phyloP scores from a whole-genome alignment of 2,888 invertebrate species.

The Lampropteryx suffumata region DNA sequence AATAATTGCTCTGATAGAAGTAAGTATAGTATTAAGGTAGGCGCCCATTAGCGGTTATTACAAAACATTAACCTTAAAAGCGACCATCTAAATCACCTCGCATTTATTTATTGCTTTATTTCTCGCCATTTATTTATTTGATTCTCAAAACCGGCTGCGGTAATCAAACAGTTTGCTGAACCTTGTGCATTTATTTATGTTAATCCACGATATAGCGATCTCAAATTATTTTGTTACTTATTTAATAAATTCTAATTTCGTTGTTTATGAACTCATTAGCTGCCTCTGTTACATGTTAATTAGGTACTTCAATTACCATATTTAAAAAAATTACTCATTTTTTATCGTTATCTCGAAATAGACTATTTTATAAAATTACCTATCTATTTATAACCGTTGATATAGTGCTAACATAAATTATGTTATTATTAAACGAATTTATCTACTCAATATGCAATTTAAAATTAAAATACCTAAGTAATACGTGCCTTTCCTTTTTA shows the following conservation, averaged over 20 bases:
- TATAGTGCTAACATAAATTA: too few relatives aligned
- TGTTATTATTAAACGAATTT: too few relatives aligned
- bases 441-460: too few relatives aligned
- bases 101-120: slow-evolving; percentile 60
- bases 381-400: too few relatives aligned
- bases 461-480: too few relatives aligned
- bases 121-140: slow-evolving; percentile 49
- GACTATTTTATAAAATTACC: too few relatives aligned
- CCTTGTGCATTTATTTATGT: slow-evolving; percentile 3
- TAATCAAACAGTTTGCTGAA: slow-evolving; percentile 23
- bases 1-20: slow-evolving; percentile 19
- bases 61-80: slow-evolving; percentile 55
- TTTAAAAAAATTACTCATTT: neutral
- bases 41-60: slow-evolving; percentile 25
- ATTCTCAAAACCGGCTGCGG: slow-evolving; percentile 46
- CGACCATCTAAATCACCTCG: slow-evolving; percentile 47
- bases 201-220: slow-evolving; percentile 41
- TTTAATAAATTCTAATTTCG: slow-evolving; percentile 31
- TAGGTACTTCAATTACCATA: neutral
- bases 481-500: too few relatives aligned
- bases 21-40: slow-evolving; percentile 21
- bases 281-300: slow-evolving; percentile 42
- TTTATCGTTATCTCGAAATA: too few relatives aligned
- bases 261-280: slow-evolving; percentile 48
- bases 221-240: slow-evolving; percentile 1